Evolutionary conservation across 2,797 vertebrate genomes (phyloP).

Genomic region (Mionectes olivaceus): DNA sequence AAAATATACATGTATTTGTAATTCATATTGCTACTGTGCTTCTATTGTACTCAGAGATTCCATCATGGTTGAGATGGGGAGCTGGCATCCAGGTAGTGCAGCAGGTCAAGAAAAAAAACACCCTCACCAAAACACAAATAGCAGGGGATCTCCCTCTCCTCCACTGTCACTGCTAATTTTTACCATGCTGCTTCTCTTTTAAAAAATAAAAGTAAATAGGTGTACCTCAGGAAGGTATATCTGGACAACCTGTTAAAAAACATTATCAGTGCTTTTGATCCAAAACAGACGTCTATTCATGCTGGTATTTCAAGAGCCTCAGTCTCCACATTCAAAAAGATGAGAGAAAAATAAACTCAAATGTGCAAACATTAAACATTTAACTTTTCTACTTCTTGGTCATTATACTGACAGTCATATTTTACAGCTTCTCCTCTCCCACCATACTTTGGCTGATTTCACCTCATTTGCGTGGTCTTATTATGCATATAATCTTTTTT

Average conservation of each 20-base stretch:
- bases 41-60: conserved; percentile 74
- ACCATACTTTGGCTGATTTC: conserved; percentile 83
- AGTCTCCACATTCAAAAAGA: conserved; percentile 61
- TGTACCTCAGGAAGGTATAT: background rate
- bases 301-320: conserved; percentile 56
- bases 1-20: conserved; percentile 77
- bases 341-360: conserved; percentile 69
- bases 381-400: conserved; percentile 75
- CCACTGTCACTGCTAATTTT: conserved; percentile 21
- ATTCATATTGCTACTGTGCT: conserved; percentile 78
- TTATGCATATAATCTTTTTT: conserved; percentile 89
- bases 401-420: conserved; percentile 65
- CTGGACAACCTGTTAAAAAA: conserved; percentile 29
- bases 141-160: background rate
- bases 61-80: conserved; percentile 69
- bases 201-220: conserved; percentile 5
- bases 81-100: conserved; percentile 60
- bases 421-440: conserved; percentile 67
- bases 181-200: background rate
- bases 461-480: conserved; percentile 89
- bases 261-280: conserved; percentile 33
- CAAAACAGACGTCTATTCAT: conserved; percentile 57
- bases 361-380: conserved; percentile 75
- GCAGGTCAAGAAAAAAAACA: conserved; percentile 13
- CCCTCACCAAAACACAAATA: conserved; percentile 11